Evolutionary conservation across 2,113 vertebrate species (phyloP), one percentile per base, ranked within the genome.

Genomic region (Hydrolagus affinis): DNA sequence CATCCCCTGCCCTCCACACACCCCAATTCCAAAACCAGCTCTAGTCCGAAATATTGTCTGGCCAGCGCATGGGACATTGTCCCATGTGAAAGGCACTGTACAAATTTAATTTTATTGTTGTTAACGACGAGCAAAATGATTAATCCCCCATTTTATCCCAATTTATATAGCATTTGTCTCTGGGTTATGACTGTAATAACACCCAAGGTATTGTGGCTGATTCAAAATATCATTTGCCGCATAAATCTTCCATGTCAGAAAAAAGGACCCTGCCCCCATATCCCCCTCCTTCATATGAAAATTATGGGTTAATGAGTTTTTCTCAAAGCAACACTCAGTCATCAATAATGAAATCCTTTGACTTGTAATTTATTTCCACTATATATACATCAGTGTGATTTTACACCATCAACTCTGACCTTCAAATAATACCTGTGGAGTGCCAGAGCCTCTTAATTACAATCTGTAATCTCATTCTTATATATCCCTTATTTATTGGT

Each of bases 311-410:
- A 74, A 74, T 74, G 72, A 32, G 4, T 44, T 32, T 74, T 74
- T 32, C 21, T 74, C 30, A 74, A 74, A 44, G n/a, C n/a, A n/a
- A n/a, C n/a, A n/a, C n/a, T n/a, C n/a, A n/a, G n/a, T 32, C 72
- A 74, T 74, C 72, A 74, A 74, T 73, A 74, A 74, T 44, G 17
- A 32, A 74, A 74, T 74, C 21, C 72, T 74, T 74, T 44, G 56
- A 74, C 30, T 44, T 14, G 72, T 19, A 74, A 74, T 74, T 74
- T 74, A 0, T 44, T 56, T 74, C 56, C 72, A 44, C 30, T 44
- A 32, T 74, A 44, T 17, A 44, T 74, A 32, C 30, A 74, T 74
- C 72, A 74, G 28, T 74, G 30, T 44, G 72, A 74, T 74, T 74
- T n/a, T 74, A 74, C 56, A 19, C 72, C 56, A 32, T 74, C 72